These are phyloP conservation scores for Gambelia wislizenii DNA, from an alignment of 2,797 vertebrate genomes.

Conservation along the genomic window DNA sequence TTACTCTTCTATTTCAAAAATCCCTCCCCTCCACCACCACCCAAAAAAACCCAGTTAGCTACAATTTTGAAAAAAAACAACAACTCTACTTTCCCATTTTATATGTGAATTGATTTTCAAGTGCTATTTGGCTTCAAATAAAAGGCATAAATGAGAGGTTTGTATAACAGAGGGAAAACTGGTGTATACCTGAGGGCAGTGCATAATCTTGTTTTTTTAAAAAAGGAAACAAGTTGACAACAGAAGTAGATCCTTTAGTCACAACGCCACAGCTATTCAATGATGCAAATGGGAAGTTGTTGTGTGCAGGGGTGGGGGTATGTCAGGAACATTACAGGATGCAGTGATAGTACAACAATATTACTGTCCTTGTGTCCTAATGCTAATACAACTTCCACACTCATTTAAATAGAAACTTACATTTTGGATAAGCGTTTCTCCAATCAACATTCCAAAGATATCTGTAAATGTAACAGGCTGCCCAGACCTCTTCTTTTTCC, in stretches of 20 bases:
- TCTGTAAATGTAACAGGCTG: conserved; percentile 99
- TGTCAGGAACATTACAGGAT: not conserved
- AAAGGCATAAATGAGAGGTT: not conserved
- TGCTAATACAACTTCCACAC: not conserved
- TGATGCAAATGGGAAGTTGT: no score
- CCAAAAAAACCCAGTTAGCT: no score
- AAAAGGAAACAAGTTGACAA: not conserved
- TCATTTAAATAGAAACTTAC: conserved; percentile 78
- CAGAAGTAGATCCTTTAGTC: no score
- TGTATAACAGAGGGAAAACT: not conserved
- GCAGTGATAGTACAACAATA: not conserved
- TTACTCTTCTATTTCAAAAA: no score
- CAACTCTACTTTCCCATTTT: not conserved
- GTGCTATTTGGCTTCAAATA: not conserved
- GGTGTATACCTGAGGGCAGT: not conserved
- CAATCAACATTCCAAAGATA: conserved; percentile 97
- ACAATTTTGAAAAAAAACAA: no score
- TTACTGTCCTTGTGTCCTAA: fast-evolving
- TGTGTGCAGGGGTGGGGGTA: no score
- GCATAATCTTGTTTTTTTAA: not conserved
- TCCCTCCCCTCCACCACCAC: no score
- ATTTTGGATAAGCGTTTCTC: conserved; percentile 93
- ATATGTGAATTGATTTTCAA: not conserved
- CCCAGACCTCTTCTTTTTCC: conserved; percentile 93
- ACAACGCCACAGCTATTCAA: not conserved